Evolutionary conservation across 2,888 invertebrate species (phyloP).

Genomic region (Zygothrica quintamaculata): DNA sequence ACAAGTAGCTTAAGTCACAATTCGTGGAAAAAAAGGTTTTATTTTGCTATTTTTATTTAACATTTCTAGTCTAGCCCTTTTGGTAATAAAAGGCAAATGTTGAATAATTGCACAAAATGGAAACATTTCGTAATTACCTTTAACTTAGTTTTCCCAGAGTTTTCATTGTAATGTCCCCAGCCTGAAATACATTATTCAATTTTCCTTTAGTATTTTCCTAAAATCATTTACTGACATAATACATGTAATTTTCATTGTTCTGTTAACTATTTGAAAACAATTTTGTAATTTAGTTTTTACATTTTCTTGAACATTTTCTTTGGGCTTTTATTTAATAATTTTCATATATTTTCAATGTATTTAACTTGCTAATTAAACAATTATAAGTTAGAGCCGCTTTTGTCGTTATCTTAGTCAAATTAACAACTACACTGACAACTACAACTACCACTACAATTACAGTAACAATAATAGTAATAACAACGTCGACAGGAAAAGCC

Average conservation of each 20-base stretch:
- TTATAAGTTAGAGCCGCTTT: slow-evolving; percentile 64
- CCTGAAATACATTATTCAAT: no score
- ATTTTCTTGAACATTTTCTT: background rate
- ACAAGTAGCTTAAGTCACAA: no score
- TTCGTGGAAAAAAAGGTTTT: no score
- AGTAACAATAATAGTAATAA: slow-evolving; percentile 11
- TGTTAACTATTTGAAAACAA: background rate
- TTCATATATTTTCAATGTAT: slow-evolving; percentile 66
- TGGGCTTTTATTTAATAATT: slow-evolving; percentile 62
- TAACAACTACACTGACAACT: slow-evolving; percentile 50
- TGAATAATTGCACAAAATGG: no score
- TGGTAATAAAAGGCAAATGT: no score
- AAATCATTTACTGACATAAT: no score
- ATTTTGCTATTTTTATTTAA: no score
- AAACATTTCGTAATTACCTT: background rate
- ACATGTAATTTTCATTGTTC: slow-evolving; percentile 17
- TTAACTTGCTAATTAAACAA: slow-evolving; percentile 78
- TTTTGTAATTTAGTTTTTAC: slow-evolving; percentile 19
- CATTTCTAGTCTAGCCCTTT: no score
- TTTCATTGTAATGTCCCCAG: no score
- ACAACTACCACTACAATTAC: slow-evolving; percentile 3
- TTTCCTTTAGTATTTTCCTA: no score
- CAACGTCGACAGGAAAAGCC: slow-evolving; percentile 1
- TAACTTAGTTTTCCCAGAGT: no score
- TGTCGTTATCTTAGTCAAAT: slow-evolving; percentile 40